Base-by-base conservation (phyloP, 2,888 invertebrate genomes). In the Volucella zonaria region DNA sequence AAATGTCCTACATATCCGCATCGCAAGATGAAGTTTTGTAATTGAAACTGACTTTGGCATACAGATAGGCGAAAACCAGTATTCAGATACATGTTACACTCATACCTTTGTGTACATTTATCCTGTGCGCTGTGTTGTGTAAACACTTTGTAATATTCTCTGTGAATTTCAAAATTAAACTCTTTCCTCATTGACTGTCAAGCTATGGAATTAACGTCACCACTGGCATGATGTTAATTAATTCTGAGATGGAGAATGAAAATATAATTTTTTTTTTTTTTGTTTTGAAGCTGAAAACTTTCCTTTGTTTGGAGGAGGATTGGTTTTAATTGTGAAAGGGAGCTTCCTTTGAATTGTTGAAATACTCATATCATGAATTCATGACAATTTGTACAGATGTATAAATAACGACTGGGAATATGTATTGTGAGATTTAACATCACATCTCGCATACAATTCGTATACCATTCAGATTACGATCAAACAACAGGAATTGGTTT, bases 131-230 rank as follows among this genome's bases (percentile, higher is more conserved):
- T 62, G 42, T 62, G 62, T 51, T 80, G 56, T 62, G 61, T 56
- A 80, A 80, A 74, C 67, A 80, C 67, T 80, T 80, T 54, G 67
- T 67, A 61, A 79, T 66, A 59, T 23, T 62, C 54, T 52, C 47
- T 80, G 76, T 73, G 45, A 74, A 56, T 62, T 45, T 38, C 43
- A 43, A 59, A 64, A 70, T 64, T 58, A 80, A 74, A 80, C 31
- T 11, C 59, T 62, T 54, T 56, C 15, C 31, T 0, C 54, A 42
- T 59, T 31, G 3, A 52, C 54, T 23, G 49, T 15, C 31, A 54
- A 18, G 14, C 40, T 42, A 3, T 18, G 49, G 11, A 9, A 51
- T 40, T 31, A 42, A 59, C 18, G 31, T 40, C 23, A 49, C 38
- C 56, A 8, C 62, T 68, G 56, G 51, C 10, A 51, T 70, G 68